Conservation (phyloP, 1,140 invertebrate genomes). For the Homalodisca vitripennis region DNA sequence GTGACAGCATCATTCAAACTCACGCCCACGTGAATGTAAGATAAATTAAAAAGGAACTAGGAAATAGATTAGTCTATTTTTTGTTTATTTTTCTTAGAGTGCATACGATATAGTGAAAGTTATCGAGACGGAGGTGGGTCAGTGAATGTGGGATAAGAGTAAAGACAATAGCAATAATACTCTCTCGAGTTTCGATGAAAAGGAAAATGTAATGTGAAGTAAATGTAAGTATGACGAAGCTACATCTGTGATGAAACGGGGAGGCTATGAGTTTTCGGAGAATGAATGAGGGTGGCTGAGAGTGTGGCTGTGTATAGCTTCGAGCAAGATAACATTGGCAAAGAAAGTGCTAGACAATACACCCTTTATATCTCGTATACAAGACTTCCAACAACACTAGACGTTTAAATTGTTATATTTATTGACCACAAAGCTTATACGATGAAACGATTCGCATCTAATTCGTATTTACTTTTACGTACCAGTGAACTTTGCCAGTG, state of each 20-base stretch:
- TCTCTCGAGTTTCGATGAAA: constrained; percentile 1
- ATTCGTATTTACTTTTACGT: not conserved
- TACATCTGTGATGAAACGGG: constrained; percentile 26
- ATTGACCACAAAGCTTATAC: no score
- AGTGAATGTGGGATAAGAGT: not conserved
- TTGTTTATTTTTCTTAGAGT: constrained; percentile 14
- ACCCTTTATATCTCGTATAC: no score
- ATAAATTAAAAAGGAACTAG: constrained; percentile 2
- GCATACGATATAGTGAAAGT: not conserved
- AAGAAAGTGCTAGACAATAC: constrained; percentile 8
- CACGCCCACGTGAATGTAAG: constrained; percentile 68
- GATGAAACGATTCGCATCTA: no score
- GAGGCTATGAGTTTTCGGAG: not conserved
- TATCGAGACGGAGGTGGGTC: not conserved
- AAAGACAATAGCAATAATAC: constrained; percentile 15
- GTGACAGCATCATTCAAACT: constrained; percentile 88
- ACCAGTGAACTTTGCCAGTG: constrained; percentile 4
- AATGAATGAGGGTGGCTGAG: constrained; percentile 8
- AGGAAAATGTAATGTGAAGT: constrained; percentile 1
- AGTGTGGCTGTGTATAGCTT: constrained; percentile 9
- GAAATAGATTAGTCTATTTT: constrained; percentile 41
- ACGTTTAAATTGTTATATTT: no score
- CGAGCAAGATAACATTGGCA: constrained; percentile 5
- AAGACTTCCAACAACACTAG: no score
- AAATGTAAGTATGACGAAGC: constrained; percentile 12